Conservation (phyloP, 2,797 vertebrate species). For the Echeneis naucrates region DNA sequence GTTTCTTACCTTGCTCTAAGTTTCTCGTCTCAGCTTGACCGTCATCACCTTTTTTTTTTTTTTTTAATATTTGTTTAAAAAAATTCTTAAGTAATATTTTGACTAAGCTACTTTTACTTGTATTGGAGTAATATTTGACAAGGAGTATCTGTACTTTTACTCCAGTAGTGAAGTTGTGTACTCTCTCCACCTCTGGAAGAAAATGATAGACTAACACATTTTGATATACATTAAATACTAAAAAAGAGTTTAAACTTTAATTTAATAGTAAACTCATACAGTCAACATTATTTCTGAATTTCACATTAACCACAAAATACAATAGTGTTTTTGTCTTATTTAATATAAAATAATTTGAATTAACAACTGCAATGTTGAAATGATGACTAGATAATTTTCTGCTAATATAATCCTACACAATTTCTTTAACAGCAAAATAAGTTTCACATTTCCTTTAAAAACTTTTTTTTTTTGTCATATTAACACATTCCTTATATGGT, state of each 20-base stretch:
- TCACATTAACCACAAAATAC: slow-evolving; percentile 32
- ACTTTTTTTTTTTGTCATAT: slow-evolving; percentile 20
- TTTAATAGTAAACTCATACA: slow-evolving; percentile 18
- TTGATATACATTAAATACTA: slow-evolving; percentile 14
- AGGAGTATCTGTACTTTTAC: no score
- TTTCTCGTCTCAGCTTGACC: no score
- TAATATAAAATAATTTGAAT: not conserved
- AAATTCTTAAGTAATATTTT: no score
- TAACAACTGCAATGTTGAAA: not conserved
- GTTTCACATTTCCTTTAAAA: slow-evolving; percentile 11
- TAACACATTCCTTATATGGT: slow-evolving; percentile 4
- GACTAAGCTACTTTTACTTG: no score
- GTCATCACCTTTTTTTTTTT: no score
- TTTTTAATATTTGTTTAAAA: no score
- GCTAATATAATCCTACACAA: no score
- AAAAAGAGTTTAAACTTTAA: not conserved
- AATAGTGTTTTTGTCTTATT: slow-evolving; percentile 2
- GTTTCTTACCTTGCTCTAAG: no score
- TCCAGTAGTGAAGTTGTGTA: no score
- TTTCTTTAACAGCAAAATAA: not conserved
- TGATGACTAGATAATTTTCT: no score
- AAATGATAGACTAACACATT: not conserved
- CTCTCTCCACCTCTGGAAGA: no score
- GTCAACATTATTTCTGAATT: slow-evolving; percentile 12
- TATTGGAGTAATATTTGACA: no score